Percentiles rank a stretch among this genome's conserved stretches.
Conservation (phyloP, 2,113 vertebrate genomes). For the Pseudorhombus dupliciocellatus region DNA sequence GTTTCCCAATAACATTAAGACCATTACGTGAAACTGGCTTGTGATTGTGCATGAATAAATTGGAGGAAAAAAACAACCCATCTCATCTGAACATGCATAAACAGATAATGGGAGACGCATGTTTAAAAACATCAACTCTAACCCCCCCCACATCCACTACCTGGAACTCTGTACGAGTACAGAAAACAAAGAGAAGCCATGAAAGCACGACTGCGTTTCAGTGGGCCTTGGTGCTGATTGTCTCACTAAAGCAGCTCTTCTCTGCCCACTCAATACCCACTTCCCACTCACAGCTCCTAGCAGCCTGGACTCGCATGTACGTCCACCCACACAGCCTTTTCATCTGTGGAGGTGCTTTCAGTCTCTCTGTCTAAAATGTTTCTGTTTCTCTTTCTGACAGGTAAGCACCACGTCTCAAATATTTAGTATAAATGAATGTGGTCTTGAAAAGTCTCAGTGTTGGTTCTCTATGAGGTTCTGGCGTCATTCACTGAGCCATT, state of each 20-base stretch:
- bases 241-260: slow-evolving; percentile 76
- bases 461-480: background rate
- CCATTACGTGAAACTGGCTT: too few species aligned
- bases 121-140: slow-evolving; percentile 18
- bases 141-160: slow-evolving; percentile 15
- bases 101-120: background rate
- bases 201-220: slow-evolving; percentile 72
- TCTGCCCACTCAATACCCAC: slow-evolving; percentile 76
- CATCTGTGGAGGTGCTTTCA: slow-evolving; percentile 63
- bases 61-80: background rate
- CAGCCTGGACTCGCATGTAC: slow-evolving; percentile 76
- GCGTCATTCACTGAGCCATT: background rate
- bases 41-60: slow-evolving; percentile 13
- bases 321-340: slow-evolving; percentile 72
- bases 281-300: slow-evolving; percentile 78
- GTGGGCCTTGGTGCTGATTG: slow-evolving; percentile 65
- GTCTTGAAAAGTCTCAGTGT: background rate
- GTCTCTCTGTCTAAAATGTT: slow-evolving; percentile 50
- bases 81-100: background rate
- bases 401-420: slow-evolving; percentile 45
- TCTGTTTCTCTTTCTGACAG: slow-evolving; percentile 48
- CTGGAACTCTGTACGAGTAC: slow-evolving; percentile 40
- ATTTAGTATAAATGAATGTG: slow-evolving; percentile 17
- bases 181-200: slow-evolving; percentile 63
- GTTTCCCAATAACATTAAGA: too few species aligned